Base-by-base conservation (phyloP, 2,113 vertebrate species). In the Penelope pileata region DNA sequence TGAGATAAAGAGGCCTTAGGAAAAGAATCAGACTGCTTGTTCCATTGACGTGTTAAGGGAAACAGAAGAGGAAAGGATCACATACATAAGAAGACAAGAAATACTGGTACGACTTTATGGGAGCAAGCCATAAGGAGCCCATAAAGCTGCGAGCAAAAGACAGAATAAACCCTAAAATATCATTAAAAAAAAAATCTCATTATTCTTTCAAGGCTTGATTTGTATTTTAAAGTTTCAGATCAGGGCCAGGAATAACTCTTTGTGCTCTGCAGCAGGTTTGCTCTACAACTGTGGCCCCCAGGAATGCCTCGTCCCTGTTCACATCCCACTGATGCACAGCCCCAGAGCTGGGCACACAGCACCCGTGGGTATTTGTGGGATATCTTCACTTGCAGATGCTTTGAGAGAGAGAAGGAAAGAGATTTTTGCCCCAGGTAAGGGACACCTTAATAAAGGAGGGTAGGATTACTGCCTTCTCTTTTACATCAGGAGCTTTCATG, bases 11-110 rank as follows among this genome's bases (percentile, higher is more conserved):
- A 19, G 32, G 22, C 34, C 38, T 76, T 7, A 64, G 93, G 34
- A 63, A 30, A 23, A 36, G 42, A 24, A 32, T 48, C 10, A 6
- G 26, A 15, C 27, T 32, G 6, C 58, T 76, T 9, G 34, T 38
- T 27, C 50, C 2, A 0, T 32, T 36, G 5, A 14, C 5, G 3
- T 4, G 36, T 1, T n/a, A 30, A 17, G 32, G 27, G 43, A 40
- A 80, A 50, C 13, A 72, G 58, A 34, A 70, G 51, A 77, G 24
- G 12, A 36, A 63, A 79, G 48, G 13, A 27, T 6, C 6, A 3
- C 1, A 6, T 1, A 50, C 72, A 29, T 32, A 34, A 38, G 36
- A 83, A 38, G 32, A 40, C 14, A 23, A 75, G 30, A 68, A 45
- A 27, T 84, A 34, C 2, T 38, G 23, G 5, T 26, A 30, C 14